These are phyloP conservation scores for Nibea coibor DNA, from an alignment of 2,113 vertebrate species.

Conservation along the genomic window DNA sequence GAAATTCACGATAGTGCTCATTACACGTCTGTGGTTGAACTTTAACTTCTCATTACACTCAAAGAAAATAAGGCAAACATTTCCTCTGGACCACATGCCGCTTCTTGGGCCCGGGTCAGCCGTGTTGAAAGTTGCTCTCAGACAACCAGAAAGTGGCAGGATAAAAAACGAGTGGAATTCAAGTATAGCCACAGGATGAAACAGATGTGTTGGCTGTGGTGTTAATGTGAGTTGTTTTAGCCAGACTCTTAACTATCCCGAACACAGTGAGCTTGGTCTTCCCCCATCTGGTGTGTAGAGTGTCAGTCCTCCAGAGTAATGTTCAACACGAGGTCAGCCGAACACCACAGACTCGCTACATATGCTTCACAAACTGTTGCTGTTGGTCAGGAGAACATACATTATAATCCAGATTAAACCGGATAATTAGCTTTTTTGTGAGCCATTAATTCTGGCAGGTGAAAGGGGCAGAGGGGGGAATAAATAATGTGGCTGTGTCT, in stretches of 20 bases:
- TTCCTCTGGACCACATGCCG: conserved; percentile 11
- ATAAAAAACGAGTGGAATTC: conserved; percentile 35
- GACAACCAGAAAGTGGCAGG: conserved; percentile 27
- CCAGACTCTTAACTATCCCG: conserved; percentile 50
- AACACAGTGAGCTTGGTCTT: conserved; percentile 42
- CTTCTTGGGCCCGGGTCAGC: background rate
- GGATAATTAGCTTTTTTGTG: conserved; percentile 82
- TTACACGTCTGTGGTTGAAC: conserved; percentile 49
- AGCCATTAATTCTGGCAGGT: conserved; percentile 81
- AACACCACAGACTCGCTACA: conserved; percentile 64
- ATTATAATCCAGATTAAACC: conserved; percentile 82
- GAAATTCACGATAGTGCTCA: conserved; percentile 24
- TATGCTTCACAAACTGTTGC: conserved; percentile 80
- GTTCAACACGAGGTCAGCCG: conserved; percentile 68
- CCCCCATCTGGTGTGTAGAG: conserved; percentile 64
- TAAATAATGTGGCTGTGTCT: conserved; percentile 78
- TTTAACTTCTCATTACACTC: conserved; percentile 45
- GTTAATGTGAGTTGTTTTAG: conserved; percentile 47
- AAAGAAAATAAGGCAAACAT: conserved; percentile 42
- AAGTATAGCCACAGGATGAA: conserved; percentile 44
- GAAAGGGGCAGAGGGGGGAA: conserved; percentile 59
- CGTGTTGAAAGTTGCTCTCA: conserved; percentile 34
- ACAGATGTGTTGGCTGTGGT: conserved; percentile 57
- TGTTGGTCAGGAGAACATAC: conserved; percentile 69
- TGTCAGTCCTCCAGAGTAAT: conserved; percentile 70